A percentile compares a stretch with the other conserved stretches of the same genome.
These are phyloP conservation scores for Zaprionus africanus DNA, from an alignment of 1,140 invertebrate species.

Conservation along the genomic window DNA sequence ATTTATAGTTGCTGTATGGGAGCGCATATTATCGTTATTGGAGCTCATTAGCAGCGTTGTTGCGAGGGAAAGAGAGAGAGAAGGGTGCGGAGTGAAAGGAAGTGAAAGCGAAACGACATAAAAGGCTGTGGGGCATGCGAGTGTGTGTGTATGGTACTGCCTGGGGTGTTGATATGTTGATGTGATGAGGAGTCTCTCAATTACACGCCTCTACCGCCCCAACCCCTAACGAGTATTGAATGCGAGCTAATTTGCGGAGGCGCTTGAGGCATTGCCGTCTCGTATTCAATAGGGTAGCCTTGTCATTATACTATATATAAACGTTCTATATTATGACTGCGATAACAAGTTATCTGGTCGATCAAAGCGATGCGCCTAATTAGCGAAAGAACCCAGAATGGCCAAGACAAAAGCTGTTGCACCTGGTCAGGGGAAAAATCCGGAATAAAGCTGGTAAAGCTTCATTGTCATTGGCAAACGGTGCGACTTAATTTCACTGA, in stretches of 20 bases:
- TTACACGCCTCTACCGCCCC: not conserved
- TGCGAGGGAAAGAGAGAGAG: conserved; percentile 9
- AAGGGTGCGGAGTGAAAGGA: conserved; percentile 7
- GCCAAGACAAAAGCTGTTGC: conserved; percentile 34
- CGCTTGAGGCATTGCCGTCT: conserved; percentile 4
- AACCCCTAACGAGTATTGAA: conserved; percentile 34
- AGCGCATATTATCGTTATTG: conserved; percentile 72
- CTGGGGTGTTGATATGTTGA: conserved; percentile 31
- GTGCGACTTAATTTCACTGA: conserved; percentile 68
- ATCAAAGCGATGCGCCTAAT: conserved; percentile 49
- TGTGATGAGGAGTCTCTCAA: not conserved
- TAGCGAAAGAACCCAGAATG: conserved; percentile 33
- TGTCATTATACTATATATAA: not conserved
- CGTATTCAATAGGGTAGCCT: conserved; percentile 8
- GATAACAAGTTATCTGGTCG: conserved; percentile 16
- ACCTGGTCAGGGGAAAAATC: conserved; percentile 27
- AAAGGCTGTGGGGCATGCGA: not conserved
- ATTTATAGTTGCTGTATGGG: conserved; percentile 53
- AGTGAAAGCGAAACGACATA: conserved; percentile 41
- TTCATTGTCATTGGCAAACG: conserved; percentile 67
- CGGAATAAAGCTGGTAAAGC: not conserved
- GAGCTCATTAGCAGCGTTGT: conserved; percentile 72
- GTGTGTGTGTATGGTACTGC: conserved; percentile 12
- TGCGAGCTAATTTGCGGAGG: conserved; percentile 48
- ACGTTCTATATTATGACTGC: not conserved